Conservation (phyloP, 2,888 invertebrate species). For the Eutolmus rufibarbis region DNA sequence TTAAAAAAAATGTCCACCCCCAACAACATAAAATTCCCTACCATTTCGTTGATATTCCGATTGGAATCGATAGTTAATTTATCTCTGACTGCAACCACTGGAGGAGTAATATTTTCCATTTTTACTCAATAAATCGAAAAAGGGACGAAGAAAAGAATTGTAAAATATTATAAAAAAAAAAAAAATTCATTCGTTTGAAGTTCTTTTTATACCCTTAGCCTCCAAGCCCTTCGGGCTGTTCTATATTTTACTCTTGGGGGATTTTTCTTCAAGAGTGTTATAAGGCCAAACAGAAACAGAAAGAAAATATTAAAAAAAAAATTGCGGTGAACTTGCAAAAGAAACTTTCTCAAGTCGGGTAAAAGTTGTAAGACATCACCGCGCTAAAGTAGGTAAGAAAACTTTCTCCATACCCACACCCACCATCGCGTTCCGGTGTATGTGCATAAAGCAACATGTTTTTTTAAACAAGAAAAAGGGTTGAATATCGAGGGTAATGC, state of each 20-base stretch:
- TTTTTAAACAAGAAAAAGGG: background rate
- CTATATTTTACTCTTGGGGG: background rate
- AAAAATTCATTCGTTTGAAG: background rate
- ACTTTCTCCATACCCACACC: background rate
- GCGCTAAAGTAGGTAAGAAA: background rate
- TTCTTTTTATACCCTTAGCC: background rate
- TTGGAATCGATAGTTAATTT: background rate
- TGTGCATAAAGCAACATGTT: background rate
- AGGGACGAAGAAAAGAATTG: background rate
- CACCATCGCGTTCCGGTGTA: background rate
- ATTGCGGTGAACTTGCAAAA: background rate
- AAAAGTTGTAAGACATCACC: background rate
- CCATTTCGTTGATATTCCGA: background rate
- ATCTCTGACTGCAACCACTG: background rate
- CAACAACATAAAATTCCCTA: background rate
- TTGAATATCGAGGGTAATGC: background rate
- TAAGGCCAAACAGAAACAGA: background rate
- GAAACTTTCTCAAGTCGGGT: background rate
- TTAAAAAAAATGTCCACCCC: no score
- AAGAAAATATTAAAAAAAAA: background rate
- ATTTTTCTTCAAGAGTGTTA: background rate
- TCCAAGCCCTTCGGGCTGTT: background rate
- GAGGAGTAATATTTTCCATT: background rate
- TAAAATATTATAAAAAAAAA: background rate
- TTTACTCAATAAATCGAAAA: background rate